Base-by-base conservation (phyloP, 2,888 invertebrate genomes). In the Strigamia crassipes region DNA sequence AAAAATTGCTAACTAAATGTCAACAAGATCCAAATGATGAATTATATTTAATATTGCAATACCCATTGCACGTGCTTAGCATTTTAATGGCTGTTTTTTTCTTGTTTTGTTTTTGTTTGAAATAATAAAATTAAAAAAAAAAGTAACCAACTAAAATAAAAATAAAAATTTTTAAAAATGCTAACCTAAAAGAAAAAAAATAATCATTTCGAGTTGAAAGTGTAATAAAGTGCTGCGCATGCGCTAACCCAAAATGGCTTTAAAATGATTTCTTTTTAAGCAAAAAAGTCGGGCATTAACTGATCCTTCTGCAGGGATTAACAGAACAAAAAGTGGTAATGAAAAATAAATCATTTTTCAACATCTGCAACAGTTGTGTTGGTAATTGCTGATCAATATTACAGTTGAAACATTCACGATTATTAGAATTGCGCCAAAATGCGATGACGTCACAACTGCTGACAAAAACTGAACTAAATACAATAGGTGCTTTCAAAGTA, bases 21-120 rank as follows among this genome's bases (percentile, higher is more conserved):
- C 61, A 61, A 61, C 61, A 61, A 61, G 15, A 61, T 61, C 18
- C 61, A 61, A 61, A 61, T 61, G 61, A 61, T 61, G 61, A 61
- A 61, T 61, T 61, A 61, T 61, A 61, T 61, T 61, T 61, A 61
- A 61, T 61, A 61, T 61, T 61, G 61, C 61, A n/a, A 61, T 61
- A 61, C 61, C 10, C 23, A 15, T 23, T 61, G 23, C 61, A 61
- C 61, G 61, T 61, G 61, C 18, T 61, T 61, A 61, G 61, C 61
- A 61, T 61, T 61, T 61, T 61, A 61, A 61, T 61, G 61, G 61
- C 61, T 15, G 18, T 61, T 61, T 15, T 61, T 61, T 61, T 21
- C 34, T 3, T 34, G 3, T 34, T 6, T n/a, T n/a, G n/a, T 13
- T 56, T 56, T 13, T 56, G 13, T 13, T 56, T 56, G 4, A 10